Evolutionary conservation across 2,888 invertebrate species (phyloP).

Genomic region (Lissocephala sabroskyi): DNA sequence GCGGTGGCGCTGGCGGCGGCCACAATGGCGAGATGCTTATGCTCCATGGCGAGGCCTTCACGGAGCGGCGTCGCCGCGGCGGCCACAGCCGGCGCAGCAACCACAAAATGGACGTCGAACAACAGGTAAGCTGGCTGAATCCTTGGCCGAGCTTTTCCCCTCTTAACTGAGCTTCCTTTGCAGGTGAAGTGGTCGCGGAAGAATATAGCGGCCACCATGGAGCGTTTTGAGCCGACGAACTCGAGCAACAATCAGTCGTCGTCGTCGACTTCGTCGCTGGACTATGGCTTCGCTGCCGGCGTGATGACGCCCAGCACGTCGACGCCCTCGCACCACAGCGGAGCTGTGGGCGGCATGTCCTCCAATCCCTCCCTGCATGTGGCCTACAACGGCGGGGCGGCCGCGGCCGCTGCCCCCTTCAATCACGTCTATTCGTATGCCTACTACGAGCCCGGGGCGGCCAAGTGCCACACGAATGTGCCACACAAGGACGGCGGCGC

Average conservation of each 20-base stretch:
- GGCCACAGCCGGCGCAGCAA: conserved; percentile 70
- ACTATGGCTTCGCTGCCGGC: conserved; percentile 69
- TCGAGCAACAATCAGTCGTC: too few species aligned
- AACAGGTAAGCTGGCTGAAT: conserved; percentile 58
- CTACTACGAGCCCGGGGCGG: conserved; percentile 83
- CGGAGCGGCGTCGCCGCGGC: conserved; percentile 67
- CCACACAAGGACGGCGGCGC: conserved; percentile 69
- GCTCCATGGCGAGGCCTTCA: conserved; percentile 62
- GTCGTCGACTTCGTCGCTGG: conserved; percentile 64
- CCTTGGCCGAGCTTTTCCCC: too few species aligned
- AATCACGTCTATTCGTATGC: conserved; percentile 85
- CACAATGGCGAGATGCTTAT: conserved; percentile 51
- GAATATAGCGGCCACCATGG: conserved; percentile 79
- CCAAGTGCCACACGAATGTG: conserved; percentile 78
- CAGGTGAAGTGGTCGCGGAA: conserved; percentile 77
- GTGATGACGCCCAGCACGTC: conserved; percentile 66
- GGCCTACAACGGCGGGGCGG: conserved; percentile 45
- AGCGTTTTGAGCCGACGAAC: conserved; percentile 76
- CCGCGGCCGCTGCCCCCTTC: conserved; percentile 42
- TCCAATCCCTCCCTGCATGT: conserved; percentile 48
- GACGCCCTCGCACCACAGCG: conserved; percentile 54
- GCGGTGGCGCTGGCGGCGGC: conserved; percentile 24
- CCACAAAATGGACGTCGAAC: conserved; percentile 70
- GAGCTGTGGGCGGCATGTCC: conserved; percentile 37
- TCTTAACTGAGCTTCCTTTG: background rate